These are phyloP conservation scores for Perodicticus potto DNA, from an alignment of 2,797 vertebrate species.

Conservation along the genomic window DNA sequence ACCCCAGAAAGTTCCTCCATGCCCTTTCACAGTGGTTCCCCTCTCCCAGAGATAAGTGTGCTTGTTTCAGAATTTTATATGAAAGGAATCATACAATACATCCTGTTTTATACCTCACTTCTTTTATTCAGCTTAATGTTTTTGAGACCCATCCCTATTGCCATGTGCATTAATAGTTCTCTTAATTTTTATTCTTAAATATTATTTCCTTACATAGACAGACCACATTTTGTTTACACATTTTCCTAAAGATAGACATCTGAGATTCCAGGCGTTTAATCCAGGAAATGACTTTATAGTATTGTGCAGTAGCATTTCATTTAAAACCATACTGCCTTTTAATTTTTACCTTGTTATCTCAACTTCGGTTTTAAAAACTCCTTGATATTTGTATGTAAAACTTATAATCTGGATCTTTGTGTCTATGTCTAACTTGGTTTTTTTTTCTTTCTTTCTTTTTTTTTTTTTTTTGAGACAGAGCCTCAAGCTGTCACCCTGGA, in stretches of 20 bases:
- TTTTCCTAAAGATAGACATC: not conserved
- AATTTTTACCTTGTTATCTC: not conserved
- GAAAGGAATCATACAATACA: not conserved
- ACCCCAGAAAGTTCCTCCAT: not conserved
- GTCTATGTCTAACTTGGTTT: not conserved
- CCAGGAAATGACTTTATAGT: not conserved
- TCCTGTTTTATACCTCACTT: not conserved
- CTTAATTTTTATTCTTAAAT: not conserved
- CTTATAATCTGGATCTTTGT: constrained; percentile 13
- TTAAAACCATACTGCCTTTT: not conserved
- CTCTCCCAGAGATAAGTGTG: not conserved
- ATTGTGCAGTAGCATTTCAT: not conserved
- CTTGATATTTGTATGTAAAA: not conserved
- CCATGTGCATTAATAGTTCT: not conserved
- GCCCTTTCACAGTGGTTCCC: not conserved
- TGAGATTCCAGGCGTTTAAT: not conserved
- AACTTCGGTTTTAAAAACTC: not conserved
- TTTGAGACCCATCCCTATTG: not conserved
- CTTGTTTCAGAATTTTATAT: not conserved
- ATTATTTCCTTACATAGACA: not conserved
- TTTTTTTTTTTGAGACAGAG: too few relatives aligned
- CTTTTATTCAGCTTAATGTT: not conserved
- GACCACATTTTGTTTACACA: not conserved
- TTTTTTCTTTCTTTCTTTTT: too few relatives aligned
- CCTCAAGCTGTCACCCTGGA: too few relatives aligned